Percentiles rank a stretch among this genome's conserved stretches.
Evolutionary conservation across 2,888 invertebrate species (phyloP).

Genomic region (Cylindroiulus punctatus): DNA sequence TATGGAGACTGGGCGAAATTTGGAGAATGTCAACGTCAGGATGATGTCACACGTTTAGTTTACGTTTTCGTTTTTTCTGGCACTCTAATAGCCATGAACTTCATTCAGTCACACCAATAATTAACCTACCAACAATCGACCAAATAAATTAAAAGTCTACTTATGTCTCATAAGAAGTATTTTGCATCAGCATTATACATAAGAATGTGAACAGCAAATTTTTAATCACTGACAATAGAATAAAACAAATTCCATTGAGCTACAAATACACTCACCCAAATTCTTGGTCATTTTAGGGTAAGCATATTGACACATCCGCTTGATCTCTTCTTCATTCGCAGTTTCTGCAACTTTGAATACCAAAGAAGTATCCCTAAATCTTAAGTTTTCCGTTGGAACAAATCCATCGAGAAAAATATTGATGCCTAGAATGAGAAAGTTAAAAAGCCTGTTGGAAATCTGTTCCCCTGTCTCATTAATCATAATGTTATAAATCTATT

Average conservation of each 20-base stretch:
- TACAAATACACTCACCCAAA: slow-evolving; percentile 64
- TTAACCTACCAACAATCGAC: no score
- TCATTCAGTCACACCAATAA: no score
- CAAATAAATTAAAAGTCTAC: no score
- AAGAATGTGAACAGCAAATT: slow-evolving; percentile 39
- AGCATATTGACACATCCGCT: slow-evolving; percentile 94
- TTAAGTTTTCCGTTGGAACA: slow-evolving; percentile 98
- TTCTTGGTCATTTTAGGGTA: slow-evolving; percentile 90
- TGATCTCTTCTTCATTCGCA: slow-evolving; percentile 96
- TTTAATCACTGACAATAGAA: background rate
- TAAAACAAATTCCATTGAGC: background rate
- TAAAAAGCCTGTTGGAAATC: no score
- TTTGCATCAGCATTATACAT: slow-evolving; percentile 13
- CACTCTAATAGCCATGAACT: no score
- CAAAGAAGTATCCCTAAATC: slow-evolving; percentile 96
- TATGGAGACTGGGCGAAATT: no score
- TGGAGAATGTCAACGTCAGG: no score
- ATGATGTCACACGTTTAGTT: no score
- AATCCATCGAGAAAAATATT: slow-evolving; percentile 99
- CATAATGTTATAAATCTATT: background rate
- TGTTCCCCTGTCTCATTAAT: background rate
- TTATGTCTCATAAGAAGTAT: background rate
- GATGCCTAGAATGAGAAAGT: slow-evolving; percentile 74
- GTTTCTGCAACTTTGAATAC: slow-evolving; percentile 99
- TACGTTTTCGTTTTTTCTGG: no score